phyloP scores from a whole-genome alignment of 2,888 invertebrate species.

The Craniophora ligustri region DNA sequence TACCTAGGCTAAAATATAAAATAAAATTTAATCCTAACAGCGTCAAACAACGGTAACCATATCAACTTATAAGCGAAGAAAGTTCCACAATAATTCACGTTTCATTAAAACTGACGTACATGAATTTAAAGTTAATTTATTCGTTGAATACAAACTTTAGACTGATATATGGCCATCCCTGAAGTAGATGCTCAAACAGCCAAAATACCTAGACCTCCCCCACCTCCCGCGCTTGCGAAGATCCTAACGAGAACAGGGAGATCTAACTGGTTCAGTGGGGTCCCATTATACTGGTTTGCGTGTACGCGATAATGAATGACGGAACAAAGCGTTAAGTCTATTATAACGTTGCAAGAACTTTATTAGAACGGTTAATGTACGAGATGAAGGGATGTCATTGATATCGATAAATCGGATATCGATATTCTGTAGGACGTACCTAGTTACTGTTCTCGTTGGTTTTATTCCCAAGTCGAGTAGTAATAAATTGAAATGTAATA shows the following conservation, averaged over 20 bases:
- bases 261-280: slow-evolving; percentile 66
- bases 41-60: slow-evolving; percentile 12
- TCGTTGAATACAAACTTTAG: slow-evolving; percentile 76
- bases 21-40: no score
- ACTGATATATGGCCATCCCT: slow-evolving; percentile 80
- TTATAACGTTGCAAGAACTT: slow-evolving; percentile 85
- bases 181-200: slow-evolving; percentile 48
- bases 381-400: slow-evolving; percentile 51
- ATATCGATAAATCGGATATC: slow-evolving; percentile 51
- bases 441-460: no score
- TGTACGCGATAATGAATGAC: slow-evolving; percentile 81
- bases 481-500: no score
- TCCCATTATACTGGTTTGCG: slow-evolving; percentile 73
- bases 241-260: slow-evolving; percentile 66
- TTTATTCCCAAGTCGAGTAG: no score
- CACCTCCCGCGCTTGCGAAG: slow-evolving; percentile 57
- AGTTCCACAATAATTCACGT: slow-evolving; percentile 70
- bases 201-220: slow-evolving; percentile 62
- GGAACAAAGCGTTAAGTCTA: slow-evolving; percentile 86
- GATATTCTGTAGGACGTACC: not conserved
- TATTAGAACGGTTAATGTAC: slow-evolving; percentile 83
- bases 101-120: slow-evolving; percentile 77
- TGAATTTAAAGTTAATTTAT: slow-evolving; percentile 80
- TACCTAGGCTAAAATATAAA: no score
- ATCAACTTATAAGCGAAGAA: slow-evolving; percentile 56